A percentile compares a stretch with the other conserved stretches of the same genome.
These are phyloP conservation scores for Dipodomys stephensi DNA, from an alignment of 2,113 vertebrate species.

Conservation along the genomic window DNA sequence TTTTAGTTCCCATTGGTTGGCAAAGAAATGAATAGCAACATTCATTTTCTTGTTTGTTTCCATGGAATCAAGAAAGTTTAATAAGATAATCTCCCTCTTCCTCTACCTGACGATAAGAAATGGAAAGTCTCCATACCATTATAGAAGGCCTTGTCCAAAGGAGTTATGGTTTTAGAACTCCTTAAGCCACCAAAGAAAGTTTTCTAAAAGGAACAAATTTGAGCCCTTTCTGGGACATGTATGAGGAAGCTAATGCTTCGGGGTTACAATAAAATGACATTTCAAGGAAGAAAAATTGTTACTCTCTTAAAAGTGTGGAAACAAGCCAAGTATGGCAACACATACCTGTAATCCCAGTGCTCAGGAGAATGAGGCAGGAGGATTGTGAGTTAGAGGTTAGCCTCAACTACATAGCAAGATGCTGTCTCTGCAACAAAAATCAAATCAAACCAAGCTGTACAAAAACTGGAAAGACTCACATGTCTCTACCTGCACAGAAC, in stretches of 20 bases:
- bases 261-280: not conserved
- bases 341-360: not conserved
- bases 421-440: not conserved
- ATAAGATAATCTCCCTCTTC: not conserved
- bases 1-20: not conserved
- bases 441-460: not conserved
- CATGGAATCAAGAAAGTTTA: not conserved
- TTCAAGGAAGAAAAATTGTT: not conserved
- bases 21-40: conserved; percentile 26
- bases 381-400: not conserved
- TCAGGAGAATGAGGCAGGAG: not conserved
- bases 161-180: conserved; percentile 3
- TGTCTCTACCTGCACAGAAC: not conserved
- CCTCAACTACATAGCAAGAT: not conserved
- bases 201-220: not conserved
- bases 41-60: conserved; percentile 5
- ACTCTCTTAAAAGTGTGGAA: not conserved
- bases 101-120: not conserved
- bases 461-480: not conserved
- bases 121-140: not conserved
- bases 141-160: not conserved
- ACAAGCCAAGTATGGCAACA: not conserved
- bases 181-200: conserved; percentile 6
- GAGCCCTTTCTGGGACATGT: not conserved
- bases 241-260: not conserved